Evolutionary conservation across 2,888 invertebrate species (phyloP).

Genomic region (Andrena marginata): DNA sequence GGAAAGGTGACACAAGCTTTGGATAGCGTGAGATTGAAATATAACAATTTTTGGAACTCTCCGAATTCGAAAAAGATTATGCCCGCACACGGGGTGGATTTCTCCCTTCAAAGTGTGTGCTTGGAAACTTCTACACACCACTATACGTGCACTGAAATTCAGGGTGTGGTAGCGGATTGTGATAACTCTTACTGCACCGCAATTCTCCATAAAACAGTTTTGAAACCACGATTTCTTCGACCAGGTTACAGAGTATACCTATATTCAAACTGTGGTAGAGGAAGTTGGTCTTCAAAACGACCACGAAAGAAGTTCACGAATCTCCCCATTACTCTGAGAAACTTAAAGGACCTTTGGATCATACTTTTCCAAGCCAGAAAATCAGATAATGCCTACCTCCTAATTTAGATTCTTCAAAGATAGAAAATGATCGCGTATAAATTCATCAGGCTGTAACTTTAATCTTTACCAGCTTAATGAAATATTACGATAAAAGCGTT

Average conservation of each 20-base stretch:
- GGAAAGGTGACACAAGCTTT: background rate
- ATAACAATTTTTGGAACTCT: background rate
- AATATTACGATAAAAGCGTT: no score
- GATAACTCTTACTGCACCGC: background rate
- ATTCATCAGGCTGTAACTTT: no score
- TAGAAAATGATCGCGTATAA: no score
- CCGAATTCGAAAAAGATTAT: no score
- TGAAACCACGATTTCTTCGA: background rate
- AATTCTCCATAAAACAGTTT: background rate
- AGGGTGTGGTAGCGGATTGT: constrained; percentile 1
- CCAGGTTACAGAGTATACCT: background rate
- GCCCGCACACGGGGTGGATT: background rate
- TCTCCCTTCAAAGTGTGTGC: background rate
- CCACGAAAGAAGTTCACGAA: constrained; percentile 16
- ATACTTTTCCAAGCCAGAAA: no score
- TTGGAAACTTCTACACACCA: background rate
- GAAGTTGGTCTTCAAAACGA: background rate
- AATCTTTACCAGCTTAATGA: no score
- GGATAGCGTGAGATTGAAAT: background rate
- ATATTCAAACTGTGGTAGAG: background rate
- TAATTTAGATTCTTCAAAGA: no score
- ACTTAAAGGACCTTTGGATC: background rate
- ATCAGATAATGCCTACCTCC: no score
- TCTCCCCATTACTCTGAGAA: constrained; percentile 13
- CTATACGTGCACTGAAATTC: background rate